Conservation (phyloP, 2,113 vertebrate species). For the Talpa occidentalis region DNA sequence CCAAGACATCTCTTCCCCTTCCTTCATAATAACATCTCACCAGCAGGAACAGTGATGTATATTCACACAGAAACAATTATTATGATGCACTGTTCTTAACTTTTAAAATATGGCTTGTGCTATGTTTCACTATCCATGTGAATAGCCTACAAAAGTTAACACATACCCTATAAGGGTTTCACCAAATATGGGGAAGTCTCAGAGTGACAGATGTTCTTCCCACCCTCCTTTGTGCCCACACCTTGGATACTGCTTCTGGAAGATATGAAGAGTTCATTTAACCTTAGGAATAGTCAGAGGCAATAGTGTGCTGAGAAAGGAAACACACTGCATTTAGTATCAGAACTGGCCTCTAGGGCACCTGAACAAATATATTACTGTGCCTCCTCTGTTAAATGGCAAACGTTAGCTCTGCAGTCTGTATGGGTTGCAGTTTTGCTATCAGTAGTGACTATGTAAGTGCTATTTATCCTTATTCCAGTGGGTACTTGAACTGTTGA, state of each 20-base stretch:
- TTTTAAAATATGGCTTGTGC: background rate
- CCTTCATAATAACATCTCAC: background rate
- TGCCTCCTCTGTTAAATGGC: background rate
- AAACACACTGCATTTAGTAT: background rate
- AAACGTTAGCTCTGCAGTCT: background rate
- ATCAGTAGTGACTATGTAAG: background rate
- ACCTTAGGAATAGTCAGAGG: background rate
- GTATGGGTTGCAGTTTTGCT: background rate
- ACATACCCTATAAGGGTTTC: background rate
- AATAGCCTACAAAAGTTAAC: background rate
- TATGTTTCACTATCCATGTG: background rate
- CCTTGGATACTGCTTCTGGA: background rate
- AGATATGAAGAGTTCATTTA: background rate
- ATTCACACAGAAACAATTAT: background rate
- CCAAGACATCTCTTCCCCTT: background rate
- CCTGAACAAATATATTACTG: background rate
- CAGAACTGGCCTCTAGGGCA: background rate
- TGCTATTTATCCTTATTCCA: background rate
- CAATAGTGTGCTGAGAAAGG: background rate
- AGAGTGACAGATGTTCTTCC: background rate
- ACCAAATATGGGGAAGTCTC: background rate
- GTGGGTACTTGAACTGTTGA: background rate
- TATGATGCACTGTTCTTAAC: background rate
- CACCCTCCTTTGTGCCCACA: background rate
- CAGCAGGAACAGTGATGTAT: background rate